Evolutionary conservation across 1,140 invertebrate species (phyloP).

Genomic region (Papilio machaon): DNA sequence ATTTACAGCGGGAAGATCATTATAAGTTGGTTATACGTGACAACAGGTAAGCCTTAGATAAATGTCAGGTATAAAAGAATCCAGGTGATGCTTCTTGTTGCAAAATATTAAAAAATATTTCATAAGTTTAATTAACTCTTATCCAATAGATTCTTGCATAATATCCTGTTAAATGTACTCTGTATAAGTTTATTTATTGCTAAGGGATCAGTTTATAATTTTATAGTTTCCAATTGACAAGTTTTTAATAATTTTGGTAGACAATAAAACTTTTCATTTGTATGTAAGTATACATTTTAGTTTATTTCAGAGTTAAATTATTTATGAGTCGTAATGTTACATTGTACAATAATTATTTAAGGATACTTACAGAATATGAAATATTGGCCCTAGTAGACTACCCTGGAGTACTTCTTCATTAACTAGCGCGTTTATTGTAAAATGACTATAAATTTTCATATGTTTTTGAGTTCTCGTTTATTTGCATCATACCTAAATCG

Average conservation of each 20-base stretch:
- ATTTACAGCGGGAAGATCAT: neutral
- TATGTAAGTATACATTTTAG: too few relatives aligned
- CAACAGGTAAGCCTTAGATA: neutral
- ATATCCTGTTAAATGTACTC: neutral
- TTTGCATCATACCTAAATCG: too few relatives aligned
- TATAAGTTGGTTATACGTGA: neutral
- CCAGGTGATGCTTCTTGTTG: neutral
- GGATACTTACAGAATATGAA: too few relatives aligned
- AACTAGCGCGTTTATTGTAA: too few relatives aligned
- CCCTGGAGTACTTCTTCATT: too few relatives aligned
- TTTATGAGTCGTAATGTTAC: too few relatives aligned
- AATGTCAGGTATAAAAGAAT: neutral
- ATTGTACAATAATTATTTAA: too few relatives aligned
- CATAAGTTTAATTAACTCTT: neutral
- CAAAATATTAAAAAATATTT: constrained; percentile 1
- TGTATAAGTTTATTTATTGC: neutral
- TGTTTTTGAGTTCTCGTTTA: too few relatives aligned
- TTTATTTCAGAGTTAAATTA: too few relatives aligned
- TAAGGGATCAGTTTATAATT: neutral
- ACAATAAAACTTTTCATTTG: neutral
- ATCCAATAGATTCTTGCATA: neutral
- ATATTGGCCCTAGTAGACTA: too few relatives aligned
- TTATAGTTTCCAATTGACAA: neutral
- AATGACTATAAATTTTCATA: too few relatives aligned
- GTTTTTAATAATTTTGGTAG: neutral